Evolutionary conservation across 2,888 invertebrate species (phyloP).

Genomic region (Vannuccia rotundouncinata): DNA sequence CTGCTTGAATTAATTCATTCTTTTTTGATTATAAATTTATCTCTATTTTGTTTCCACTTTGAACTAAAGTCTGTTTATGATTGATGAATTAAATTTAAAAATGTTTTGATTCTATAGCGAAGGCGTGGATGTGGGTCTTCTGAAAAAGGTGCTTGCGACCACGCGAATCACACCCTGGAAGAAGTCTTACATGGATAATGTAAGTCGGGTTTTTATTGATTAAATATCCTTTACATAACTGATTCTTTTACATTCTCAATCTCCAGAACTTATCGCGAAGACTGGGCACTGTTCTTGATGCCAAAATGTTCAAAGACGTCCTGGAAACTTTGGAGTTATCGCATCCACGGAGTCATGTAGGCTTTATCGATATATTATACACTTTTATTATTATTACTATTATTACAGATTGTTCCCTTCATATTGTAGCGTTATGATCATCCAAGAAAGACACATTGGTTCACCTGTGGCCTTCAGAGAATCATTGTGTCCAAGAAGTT

Average conservation of each 20-base stretch:
- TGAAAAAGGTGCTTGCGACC: neutral
- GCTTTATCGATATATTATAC: neutral
- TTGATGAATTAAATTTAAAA: too few species aligned
- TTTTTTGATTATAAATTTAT: too few species aligned
- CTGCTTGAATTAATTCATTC: too few species aligned
- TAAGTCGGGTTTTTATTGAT: neutral
- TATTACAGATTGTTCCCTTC: too few species aligned
- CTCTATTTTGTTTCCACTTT: too few species aligned
- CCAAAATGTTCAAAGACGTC: neutral
- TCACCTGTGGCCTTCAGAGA: neutral
- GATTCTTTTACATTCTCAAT: neutral
- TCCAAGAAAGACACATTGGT: neutral
- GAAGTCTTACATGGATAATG: neutral
- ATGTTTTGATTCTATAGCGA: neutral
- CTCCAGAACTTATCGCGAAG: neutral
- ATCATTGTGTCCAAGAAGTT: neutral
- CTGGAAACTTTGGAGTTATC: neutral
- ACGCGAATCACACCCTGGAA: neutral
- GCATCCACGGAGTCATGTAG: neutral
- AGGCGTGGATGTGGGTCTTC: neutral
- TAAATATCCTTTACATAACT: neutral
- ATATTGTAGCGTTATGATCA: too few species aligned
- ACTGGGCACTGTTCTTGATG: neutral
- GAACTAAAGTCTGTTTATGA: too few species aligned
- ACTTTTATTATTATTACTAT: neutral